Conservation (phyloP, 2,113 vertebrate species). For the Pandion haliaetus region DNA sequence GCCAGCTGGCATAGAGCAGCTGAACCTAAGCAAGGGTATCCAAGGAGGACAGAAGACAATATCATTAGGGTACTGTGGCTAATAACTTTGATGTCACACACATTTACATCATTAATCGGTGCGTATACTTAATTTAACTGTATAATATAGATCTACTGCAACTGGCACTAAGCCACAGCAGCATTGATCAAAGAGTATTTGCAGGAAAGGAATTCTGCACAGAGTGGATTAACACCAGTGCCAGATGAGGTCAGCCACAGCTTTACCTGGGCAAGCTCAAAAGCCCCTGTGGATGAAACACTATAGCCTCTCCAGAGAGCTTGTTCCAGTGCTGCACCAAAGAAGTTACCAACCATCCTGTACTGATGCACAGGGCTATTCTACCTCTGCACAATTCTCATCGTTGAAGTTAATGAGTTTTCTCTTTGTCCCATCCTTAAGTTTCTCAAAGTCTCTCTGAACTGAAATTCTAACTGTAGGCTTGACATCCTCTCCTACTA, state of each 20-base stretch:
- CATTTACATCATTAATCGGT: neutral
- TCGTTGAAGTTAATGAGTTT: neutral
- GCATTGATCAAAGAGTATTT: neutral
- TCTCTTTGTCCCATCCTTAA: neutral
- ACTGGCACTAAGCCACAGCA: neutral
- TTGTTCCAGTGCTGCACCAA: neutral
- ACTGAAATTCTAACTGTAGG: neutral
- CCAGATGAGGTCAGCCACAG: neutral
- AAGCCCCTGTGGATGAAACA: neutral
- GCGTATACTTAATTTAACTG: neutral
- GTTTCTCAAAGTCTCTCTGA: neutral
- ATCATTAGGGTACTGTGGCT: neutral
- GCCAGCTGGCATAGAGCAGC: neutral
- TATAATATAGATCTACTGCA: neutral
- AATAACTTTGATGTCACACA: neutral
- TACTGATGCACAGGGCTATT: neutral
- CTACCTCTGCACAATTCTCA: rapidly evolving
- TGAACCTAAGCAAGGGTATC: neutral
- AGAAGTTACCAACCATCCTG: neutral
- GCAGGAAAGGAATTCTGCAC: neutral
- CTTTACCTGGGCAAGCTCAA: neutral
- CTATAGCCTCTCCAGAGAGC: neutral
- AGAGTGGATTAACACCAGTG: neutral
- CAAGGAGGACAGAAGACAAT: neutral
- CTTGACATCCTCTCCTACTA: neutral